phyloP scores from a whole-genome alignment of 2,888 invertebrate species.

The Chydorus sphaericus region DNA sequence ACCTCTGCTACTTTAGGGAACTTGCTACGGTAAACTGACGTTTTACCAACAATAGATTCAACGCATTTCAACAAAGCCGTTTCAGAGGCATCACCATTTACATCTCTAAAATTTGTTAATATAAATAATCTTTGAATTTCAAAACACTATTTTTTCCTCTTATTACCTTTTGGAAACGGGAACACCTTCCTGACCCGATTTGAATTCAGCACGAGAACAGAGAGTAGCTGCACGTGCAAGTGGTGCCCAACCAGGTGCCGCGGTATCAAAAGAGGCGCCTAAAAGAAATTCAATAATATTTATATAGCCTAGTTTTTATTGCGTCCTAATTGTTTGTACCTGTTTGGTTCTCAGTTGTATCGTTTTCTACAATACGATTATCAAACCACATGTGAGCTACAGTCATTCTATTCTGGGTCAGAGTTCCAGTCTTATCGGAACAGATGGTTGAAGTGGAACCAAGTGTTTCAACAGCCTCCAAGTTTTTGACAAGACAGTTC shows the following conservation, averaged over 20 bases:
- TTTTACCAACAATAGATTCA: slow-evolving; percentile 79
- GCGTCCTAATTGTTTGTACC: slow-evolving; percentile 29
- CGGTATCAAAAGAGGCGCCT: slow-evolving; percentile 27
- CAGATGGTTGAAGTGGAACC: slow-evolving; percentile 99
- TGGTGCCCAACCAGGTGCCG: slow-evolving; percentile 31
- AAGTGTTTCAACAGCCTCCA: slow-evolving; percentile 97
- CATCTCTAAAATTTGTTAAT: too few relatives aligned
- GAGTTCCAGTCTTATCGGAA: slow-evolving; percentile 96
- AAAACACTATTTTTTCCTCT: too few relatives aligned
- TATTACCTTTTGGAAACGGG: slow-evolving; percentile 35
- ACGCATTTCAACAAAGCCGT: slow-evolving; percentile 84
- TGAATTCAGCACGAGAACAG: slow-evolving; percentile 57
- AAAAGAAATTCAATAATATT: slow-evolving; percentile 15
- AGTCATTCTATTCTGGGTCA: slow-evolving; percentile 98
- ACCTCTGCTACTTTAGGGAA: slow-evolving; percentile 71
- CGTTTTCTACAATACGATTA: slow-evolving; percentile 95
- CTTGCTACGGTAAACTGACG: slow-evolving; percentile 62
- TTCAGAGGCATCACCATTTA: slow-evolving; percentile 88
- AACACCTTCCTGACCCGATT: slow-evolving; percentile 34
- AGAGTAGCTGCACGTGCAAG: slow-evolving; percentile 46
- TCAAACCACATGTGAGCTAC: slow-evolving; percentile 99
- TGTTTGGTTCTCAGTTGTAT: slow-evolving; percentile 96
- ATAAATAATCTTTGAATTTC: too few relatives aligned
- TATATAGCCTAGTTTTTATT: too few relatives aligned
- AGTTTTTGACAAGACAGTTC: slow-evolving; percentile 96